A percentile compares a stretch with the other conserved stretches of the same genome.
Conservation (phyloP, 2,113 vertebrate species). For the Myiozetetes cayanensis region DNA sequence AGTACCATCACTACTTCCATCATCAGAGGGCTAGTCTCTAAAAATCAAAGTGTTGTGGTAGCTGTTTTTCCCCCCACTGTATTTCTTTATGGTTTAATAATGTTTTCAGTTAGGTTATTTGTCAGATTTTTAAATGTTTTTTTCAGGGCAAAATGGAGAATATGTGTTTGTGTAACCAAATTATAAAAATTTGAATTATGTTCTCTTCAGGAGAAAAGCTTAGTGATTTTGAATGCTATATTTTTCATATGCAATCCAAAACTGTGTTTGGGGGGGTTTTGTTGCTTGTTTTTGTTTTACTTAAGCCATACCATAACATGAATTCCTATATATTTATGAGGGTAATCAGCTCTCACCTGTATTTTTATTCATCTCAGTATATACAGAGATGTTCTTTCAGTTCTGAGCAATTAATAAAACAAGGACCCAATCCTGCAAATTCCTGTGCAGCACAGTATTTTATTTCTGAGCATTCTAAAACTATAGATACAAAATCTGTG, state of each 20-base stretch:
- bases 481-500: background rate
- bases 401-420: background rate
- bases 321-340: background rate
- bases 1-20: background rate
- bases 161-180: background rate
- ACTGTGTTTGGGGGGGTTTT: background rate
- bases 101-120: background rate
- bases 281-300: background rate
- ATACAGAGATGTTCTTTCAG: background rate
- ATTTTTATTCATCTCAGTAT: background rate
- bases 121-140: background rate
- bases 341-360: background rate
- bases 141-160: background rate
- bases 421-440: background rate
- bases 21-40: background rate
- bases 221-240: background rate
- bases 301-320: background rate
- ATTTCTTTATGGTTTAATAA: background rate
- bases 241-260: background rate
- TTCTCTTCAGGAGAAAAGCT: background rate
- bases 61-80: rapidly evolving
- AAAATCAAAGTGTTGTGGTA: background rate
- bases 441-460: background rate
- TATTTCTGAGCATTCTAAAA: background rate
- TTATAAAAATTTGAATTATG: background rate